Evolutionary conservation across 1,140 invertebrate genomes (phyloP), one percentile per base, ranked within the genome.

Genomic region (Bombus soroeensis): DNA sequence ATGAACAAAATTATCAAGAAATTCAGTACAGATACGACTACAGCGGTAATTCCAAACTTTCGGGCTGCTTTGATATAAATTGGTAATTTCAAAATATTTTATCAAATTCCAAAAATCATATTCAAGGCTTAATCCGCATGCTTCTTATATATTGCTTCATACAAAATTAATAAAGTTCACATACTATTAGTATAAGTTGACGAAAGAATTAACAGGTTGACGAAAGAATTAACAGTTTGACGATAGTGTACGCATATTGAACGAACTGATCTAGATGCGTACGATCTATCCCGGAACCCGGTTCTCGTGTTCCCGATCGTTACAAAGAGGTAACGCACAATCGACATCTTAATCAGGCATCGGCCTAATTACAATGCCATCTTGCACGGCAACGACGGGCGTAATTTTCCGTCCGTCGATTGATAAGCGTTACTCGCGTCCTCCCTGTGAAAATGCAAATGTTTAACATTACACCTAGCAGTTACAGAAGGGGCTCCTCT

Each of bases 271-370:
- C 32, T 53, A 53, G 47, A 53, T 53, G 62, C 22, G 59, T 53
- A 37, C 32, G 72, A 75, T 83, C 39, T 64, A 75, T 41, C 70
- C 25, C 39, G 25, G 70, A 57, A 64, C 37, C 53, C 39, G 25
- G n/a, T 53, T 34, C 64, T 9, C 32, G 53, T 53, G 47, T 53
- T 53, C 0, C 47, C 47, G 47, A 53, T 53, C 47, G 71, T 73
- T 81, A 32, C 71, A 73, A 13, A 66, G 25, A 57, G 34, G 28
- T 53, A 62, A 81, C 53, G 32, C n/a, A 34, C 76, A 80, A 85
- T 85, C 83, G 83, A 85, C 76, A 85, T 85, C 83, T 85, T 80
- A 71, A 85, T 85, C 83, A 85, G 83, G 76, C 75, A 85, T 85
- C 83, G 66, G 83, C 10, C 83, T 85, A 85, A 85, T 85, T 85